phyloP scores from a whole-genome alignment of 2,888 invertebrate genomes.

The Epicampocera succincta region DNA sequence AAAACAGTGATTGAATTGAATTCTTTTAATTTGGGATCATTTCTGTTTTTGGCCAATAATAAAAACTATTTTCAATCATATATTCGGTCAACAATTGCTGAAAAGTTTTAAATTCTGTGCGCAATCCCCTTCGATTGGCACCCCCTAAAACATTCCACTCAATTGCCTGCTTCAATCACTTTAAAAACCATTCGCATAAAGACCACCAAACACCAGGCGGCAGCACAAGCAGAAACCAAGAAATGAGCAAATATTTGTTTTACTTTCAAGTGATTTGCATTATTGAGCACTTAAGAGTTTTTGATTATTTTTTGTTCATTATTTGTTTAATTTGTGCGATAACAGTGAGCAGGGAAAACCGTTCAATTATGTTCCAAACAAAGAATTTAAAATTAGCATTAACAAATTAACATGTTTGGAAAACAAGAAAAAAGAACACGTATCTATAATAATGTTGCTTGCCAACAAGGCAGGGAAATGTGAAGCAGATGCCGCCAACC shows the following conservation, averaged over 20 bases:
- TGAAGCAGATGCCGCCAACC: slow-evolving; percentile 31
- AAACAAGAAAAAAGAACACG: too few relatives aligned
- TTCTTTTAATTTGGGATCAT: too few relatives aligned
- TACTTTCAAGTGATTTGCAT: slow-evolving; percentile 64
- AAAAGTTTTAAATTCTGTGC: too few relatives aligned
- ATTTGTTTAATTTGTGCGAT: slow-evolving; percentile 8
- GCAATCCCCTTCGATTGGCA: too few relatives aligned
- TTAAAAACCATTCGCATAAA: slow-evolving; percentile 44
- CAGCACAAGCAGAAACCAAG: slow-evolving; percentile 25
- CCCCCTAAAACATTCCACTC: not conserved
- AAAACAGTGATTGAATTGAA: too few relatives aligned
- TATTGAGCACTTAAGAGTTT: slow-evolving; percentile 57
- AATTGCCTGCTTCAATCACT: slow-evolving; percentile 62
- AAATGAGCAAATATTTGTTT: slow-evolving; percentile 52
- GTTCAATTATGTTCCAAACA: not conserved
- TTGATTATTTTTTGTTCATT: not conserved
- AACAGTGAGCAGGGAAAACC: slow-evolving; percentile 17
- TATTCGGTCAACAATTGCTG: too few relatives aligned
- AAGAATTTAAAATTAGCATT: slow-evolving; percentile 11
- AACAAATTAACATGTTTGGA: slow-evolving; percentile 54
- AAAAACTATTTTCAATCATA: too few relatives aligned
- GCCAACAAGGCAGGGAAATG: too few relatives aligned
- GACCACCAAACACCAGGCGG: not conserved
- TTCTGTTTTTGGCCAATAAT: too few relatives aligned
- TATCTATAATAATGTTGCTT: too few relatives aligned